phyloP scores from a whole-genome alignment of 2,797 vertebrate species.

The Gadopsis marmoratus region DNA sequence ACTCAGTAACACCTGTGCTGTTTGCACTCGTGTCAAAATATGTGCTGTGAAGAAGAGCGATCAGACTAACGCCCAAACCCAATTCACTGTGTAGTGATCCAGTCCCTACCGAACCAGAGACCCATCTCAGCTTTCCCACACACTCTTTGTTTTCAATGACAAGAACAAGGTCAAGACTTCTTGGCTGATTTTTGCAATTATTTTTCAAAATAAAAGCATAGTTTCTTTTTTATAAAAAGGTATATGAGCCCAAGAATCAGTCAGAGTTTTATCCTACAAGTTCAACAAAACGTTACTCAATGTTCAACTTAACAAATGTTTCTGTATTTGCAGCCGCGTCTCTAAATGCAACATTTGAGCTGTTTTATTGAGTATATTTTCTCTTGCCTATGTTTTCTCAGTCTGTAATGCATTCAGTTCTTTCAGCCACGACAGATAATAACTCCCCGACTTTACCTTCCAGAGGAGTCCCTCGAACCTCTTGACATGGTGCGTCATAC shows the following conservation, averaged over 20 bases:
- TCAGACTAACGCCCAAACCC: neutral
- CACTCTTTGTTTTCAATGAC: neutral
- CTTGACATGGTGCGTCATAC: conserved; percentile 84
- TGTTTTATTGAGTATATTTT: neutral
- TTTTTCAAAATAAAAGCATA: neutral
- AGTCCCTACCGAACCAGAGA: neutral
- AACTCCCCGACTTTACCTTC: conserved; percentile 87
- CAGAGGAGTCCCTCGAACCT: conserved; percentile 91
- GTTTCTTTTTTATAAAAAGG: neutral
- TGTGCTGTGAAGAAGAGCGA: neutral
- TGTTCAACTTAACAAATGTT: neutral
- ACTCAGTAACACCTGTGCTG: too few relatives aligned
- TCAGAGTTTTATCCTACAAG: neutral
- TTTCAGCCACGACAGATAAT: neutral
- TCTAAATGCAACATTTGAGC: neutral
- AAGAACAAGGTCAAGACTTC: neutral
- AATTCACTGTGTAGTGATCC: neutral
- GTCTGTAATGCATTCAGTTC: neutral
- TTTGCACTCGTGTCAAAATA: neutral
- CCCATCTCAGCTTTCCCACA: neutral
- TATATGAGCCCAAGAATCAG: too few relatives aligned
- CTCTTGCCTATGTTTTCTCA: neutral
- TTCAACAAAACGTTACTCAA: neutral
- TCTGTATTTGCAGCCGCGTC: neutral
- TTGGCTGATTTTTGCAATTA: neutral